A percentile compares a stretch with the other conserved stretches of the same genome.
These are phyloP conservation scores for Carabus problematicus DNA, from an alignment of 2,888 invertebrate species.

Conservation along the genomic window DNA sequence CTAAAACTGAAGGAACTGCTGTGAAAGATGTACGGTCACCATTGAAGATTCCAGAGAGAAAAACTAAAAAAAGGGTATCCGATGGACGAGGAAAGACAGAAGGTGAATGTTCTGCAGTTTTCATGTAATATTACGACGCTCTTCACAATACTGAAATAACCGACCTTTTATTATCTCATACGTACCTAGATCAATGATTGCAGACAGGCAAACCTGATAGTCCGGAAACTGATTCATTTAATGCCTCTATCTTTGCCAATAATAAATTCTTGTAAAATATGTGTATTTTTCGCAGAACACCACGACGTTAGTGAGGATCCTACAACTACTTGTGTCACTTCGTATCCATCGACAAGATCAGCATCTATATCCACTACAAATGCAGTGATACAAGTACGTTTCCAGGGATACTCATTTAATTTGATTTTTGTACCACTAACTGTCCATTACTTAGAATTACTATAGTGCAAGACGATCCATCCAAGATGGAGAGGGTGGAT, in stretches of 20 bases:
- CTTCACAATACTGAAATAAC: no score
- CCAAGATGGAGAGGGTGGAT: conserved; percentile 57
- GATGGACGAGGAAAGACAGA: conserved; percentile 18
- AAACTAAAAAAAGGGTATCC: conserved; percentile 37
- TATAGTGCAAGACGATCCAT: conserved; percentile 60
- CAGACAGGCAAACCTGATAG: no score
- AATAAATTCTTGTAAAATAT: not conserved
- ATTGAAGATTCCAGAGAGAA: conserved; percentile 27
- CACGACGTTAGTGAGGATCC: conserved; percentile 47
- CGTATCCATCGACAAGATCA: conserved; percentile 55
- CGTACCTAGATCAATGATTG: no score
- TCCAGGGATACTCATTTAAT: not conserved
- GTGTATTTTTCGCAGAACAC: conserved; percentile 10
- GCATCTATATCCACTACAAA: conserved; percentile 55
- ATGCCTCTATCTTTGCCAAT: no score
- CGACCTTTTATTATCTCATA: no score
- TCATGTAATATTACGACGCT: no score
- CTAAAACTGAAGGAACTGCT: conserved; percentile 36
- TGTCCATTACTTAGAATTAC: conserved; percentile 56
- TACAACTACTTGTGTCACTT: conserved; percentile 57
- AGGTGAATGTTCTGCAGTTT: no score
- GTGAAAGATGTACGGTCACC: conserved; percentile 27
- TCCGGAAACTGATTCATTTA: no score
- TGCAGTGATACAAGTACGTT: conserved; percentile 54
- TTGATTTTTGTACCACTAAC: not conserved